Conservation (phyloP, 2,888 invertebrate species). For the Malthinus flaveolus region DNA sequence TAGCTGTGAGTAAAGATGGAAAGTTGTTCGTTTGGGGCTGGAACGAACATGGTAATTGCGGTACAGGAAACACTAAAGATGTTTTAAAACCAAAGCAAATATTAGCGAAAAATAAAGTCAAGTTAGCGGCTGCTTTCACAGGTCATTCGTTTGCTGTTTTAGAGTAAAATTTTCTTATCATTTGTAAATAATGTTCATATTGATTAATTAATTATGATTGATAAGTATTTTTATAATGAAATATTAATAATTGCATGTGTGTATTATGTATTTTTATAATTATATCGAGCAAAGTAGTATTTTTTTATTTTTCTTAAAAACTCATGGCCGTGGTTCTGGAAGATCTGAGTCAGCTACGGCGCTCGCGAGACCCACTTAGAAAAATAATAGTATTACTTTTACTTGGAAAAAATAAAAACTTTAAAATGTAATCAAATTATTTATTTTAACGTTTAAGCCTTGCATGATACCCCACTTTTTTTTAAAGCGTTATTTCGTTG, state of each 20-base stretch:
- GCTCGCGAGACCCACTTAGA: too few relatives aligned
- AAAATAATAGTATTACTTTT: too few relatives aligned
- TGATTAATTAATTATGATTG: conserved; percentile 34
- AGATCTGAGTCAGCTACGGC: too few relatives aligned
- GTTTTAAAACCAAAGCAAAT: conserved; percentile 55
- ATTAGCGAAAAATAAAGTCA: conserved; percentile 28
- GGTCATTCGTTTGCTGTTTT: conserved; percentile 59
- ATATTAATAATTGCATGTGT: conserved; percentile 40
- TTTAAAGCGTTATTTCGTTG: too few relatives aligned
- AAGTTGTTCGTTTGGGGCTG: conserved; percentile 81
- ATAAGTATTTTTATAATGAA: conserved; percentile 51
- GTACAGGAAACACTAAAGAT: conserved; percentile 61
- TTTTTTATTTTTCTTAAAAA: conserved; percentile 1
- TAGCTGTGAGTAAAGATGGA: conserved; percentile 68
- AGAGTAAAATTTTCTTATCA: conserved; percentile 44
- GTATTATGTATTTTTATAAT: conserved; percentile 54
- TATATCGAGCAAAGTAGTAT: conserved; percentile 39
- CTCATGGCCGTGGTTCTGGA: neutral
- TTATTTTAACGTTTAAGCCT: neutral
- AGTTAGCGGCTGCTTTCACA: conserved; percentile 55
- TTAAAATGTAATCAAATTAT: too few relatives aligned
- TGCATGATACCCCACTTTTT: too few relatives aligned
- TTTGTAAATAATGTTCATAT: conserved; percentile 28
- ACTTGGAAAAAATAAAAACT: neutral
- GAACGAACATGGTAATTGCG: conserved; percentile 90